Conservation (phyloP, 2,888 invertebrate genomes). For the Drosophila antonietae region DNA sequence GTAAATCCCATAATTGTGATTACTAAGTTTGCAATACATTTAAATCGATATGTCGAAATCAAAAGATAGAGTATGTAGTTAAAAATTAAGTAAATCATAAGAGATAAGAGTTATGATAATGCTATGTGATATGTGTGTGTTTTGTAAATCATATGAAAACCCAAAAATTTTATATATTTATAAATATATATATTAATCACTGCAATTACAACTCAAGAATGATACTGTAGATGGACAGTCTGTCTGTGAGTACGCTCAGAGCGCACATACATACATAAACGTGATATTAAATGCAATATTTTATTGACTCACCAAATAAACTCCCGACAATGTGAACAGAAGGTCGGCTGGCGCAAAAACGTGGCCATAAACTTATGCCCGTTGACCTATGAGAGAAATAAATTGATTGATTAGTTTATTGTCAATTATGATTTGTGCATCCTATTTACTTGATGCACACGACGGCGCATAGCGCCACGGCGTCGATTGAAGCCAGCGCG, state of each 20-base stretch:
- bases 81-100: slow-evolving; percentile 39
- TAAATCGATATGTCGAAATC: slow-evolving; percentile 20
- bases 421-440: not conserved
- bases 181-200: slow-evolving; percentile 61
- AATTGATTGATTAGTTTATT: slow-evolving; percentile 4
- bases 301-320: slow-evolving; percentile 95
- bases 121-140: slow-evolving; percentile 32
- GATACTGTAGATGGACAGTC: slow-evolving; percentile 57
- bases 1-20: slow-evolving; percentile 28
- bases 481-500: slow-evolving; percentile 97
- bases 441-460: slow-evolving; percentile 94
- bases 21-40: slow-evolving; percentile 45
- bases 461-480: slow-evolving; percentile 98
- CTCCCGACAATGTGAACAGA: slow-evolving; percentile 99
- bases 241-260: slow-evolving; percentile 50
- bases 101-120: slow-evolving; percentile 46
- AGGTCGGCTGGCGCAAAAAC: slow-evolving; percentile 98
- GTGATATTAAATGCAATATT: slow-evolving; percentile 18
- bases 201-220: slow-evolving; percentile 70
- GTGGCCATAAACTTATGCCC: slow-evolving; percentile 99
- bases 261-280: slow-evolving; percentile 22
- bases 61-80: slow-evolving; percentile 27
- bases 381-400: slow-evolving; percentile 86
- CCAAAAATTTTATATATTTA: slow-evolving; percentile 47
- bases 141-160: slow-evolving; percentile 48